These are phyloP conservation scores for Schizothorax lantsangensis DNA, from an alignment of 2,797 vertebrate genomes.

Conservation along the genomic window DNA sequence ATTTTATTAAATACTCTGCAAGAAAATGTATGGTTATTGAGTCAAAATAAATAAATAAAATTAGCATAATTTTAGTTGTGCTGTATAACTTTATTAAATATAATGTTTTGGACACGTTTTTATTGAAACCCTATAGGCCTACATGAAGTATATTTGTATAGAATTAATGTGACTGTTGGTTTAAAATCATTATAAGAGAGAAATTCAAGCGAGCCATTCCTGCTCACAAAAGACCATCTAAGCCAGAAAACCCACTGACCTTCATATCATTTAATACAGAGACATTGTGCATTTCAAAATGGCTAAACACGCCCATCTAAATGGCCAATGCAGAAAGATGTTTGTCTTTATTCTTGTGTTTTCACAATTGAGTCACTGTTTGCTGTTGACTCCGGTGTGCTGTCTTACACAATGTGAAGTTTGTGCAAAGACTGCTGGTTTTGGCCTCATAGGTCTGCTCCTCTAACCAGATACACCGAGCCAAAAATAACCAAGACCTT, in stretches of 20 bases:
- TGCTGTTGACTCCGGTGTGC: background rate
- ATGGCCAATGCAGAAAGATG: background rate
- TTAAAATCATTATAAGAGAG: background rate
- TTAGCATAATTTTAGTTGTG: background rate
- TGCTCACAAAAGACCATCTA: background rate
- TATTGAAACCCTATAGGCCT: background rate
- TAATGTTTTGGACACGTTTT: background rate
- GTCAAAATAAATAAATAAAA: background rate
- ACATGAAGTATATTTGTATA: background rate
- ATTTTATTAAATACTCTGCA: too few species aligned
- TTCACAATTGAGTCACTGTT: background rate
- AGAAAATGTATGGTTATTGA: too few species aligned
- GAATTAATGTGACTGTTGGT: background rate
- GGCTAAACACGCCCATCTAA: background rate
- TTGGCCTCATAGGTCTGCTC: background rate
- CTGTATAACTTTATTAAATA: background rate
- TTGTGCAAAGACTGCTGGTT: background rate
- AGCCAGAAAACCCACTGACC: background rate
- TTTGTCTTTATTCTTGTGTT: background rate
- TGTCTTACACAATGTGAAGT: background rate
- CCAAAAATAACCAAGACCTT: conserved; percentile 40
- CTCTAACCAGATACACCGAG: background rate
- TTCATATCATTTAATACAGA: background rate
- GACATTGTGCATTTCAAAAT: background rate
- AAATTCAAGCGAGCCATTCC: background rate